Conservation (phyloP, 2,113 vertebrate species). For the Cygnus atratus region DNA sequence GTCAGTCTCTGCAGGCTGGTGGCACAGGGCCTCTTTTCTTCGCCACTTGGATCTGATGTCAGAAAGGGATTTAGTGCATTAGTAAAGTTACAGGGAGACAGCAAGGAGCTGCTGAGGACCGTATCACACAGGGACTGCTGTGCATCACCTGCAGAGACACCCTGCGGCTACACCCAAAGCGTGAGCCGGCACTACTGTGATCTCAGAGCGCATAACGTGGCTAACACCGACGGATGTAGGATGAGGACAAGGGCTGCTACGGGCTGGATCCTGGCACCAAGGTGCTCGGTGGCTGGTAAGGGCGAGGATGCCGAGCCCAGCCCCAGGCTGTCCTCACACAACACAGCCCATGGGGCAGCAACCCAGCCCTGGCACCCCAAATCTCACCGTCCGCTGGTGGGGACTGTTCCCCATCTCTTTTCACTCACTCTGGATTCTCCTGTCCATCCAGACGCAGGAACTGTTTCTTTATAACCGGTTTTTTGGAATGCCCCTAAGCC, state of each 20-base stretch:
- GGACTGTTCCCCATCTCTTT: background rate
- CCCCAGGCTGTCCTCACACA: background rate
- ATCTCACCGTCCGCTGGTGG: background rate
- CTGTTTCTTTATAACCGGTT: background rate
- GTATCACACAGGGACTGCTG: background rate
- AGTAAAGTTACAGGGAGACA: background rate
- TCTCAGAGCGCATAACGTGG: fast-evolving
- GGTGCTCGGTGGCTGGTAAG: background rate
- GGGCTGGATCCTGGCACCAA: background rate
- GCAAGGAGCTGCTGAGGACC: background rate
- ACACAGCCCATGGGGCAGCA: background rate
- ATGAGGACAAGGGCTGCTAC: background rate
- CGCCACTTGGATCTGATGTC: background rate
- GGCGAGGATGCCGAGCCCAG: background rate
- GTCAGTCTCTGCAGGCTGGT: background rate
- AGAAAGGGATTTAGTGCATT: background rate
- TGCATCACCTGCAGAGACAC: fast-evolving
- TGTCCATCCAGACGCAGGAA: fast-evolving
- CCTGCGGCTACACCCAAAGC: fast-evolving
- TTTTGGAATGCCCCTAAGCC: background rate
- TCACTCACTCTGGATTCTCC: background rate
- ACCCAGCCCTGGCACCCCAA: background rate
- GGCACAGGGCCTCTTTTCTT: background rate
- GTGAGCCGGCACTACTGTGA: fast-evolving
- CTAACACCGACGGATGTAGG: no score